A percentile compares a stretch with the other conserved stretches of the same genome.
Evolutionary conservation across 2,113 vertebrate species (phyloP).

Genomic region (Synchiropus splendidus): DNA sequence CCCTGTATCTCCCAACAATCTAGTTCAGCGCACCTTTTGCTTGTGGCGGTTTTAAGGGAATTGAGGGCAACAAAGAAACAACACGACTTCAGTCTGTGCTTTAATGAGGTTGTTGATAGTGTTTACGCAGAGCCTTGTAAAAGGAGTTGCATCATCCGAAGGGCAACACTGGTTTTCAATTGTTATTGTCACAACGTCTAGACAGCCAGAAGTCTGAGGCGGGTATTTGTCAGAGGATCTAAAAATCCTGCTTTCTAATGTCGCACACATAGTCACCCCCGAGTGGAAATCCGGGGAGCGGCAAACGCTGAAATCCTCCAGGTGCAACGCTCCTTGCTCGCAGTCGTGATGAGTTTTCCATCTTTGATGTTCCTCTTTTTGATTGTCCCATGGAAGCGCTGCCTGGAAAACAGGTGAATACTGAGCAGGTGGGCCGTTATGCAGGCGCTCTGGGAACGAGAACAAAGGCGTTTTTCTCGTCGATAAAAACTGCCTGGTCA

Average conservation of each 20-base stretch:
- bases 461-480: conserved; percentile 6
- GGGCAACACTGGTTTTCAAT: too few species aligned
- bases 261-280: conserved; percentile 5
- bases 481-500: conserved; percentile 2
- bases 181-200: not conserved
- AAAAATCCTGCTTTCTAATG: conserved; percentile 22
- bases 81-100: too few species aligned
- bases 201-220: conserved; percentile 10
- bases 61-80: too few species aligned
- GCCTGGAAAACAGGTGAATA: conserved; percentile 40
- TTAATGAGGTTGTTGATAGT: too few species aligned
- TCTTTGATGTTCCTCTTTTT: conserved; percentile 40
- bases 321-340: conserved; percentile 19
- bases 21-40: too few species aligned
- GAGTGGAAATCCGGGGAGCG: conserved; percentile 13
- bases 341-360: conserved; percentile 35
- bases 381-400: conserved; percentile 28
- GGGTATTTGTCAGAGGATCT: conserved; percentile 1
- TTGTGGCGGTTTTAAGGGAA: too few species aligned
- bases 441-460: conserved; percentile 11
- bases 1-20: too few species aligned
- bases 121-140: too few species aligned
- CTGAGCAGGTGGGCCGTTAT: conserved; percentile 41
- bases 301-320: conserved; percentile 19
- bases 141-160: too few species aligned